Conservation (phyloP, 2,888 invertebrate species). For the Caradrina clavipalpis region DNA sequence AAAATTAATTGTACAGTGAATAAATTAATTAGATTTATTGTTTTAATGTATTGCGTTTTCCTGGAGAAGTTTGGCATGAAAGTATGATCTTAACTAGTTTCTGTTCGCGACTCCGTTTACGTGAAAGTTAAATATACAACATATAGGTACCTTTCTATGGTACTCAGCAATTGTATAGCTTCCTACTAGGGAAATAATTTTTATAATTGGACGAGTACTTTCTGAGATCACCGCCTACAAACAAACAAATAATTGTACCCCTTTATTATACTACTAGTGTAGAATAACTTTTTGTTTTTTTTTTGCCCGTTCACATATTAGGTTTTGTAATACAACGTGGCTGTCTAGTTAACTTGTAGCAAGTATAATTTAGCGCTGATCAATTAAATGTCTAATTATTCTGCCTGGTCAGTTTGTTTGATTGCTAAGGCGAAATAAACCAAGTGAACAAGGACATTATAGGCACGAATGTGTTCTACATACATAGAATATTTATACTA, state of each 20-base stretch:
- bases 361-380: neutral
- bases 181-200: too few species aligned
- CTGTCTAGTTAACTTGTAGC: neutral
- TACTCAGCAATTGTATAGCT: too few species aligned
- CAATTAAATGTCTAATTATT: neutral
- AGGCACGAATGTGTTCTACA: slow-evolving; percentile 22
- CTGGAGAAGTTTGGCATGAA: slow-evolving; percentile 8
- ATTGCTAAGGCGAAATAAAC: slow-evolving; percentile 17
- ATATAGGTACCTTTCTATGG: too few species aligned
- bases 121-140: too few species aligned
- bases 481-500: neutral
- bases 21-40: slow-evolving; percentile 31
- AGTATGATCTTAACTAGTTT: neutral
- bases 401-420: neutral
- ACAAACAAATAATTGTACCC: too few species aligned
- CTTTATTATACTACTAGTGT: too few species aligned
- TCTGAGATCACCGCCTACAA: too few species aligned
- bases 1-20: slow-evolving; percentile 52
- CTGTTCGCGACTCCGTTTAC: too few species aligned
- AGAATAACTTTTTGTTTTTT: neutral
- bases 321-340: slow-evolving; percentile 1
- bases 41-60: slow-evolving; percentile 31
- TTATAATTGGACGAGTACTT: too few species aligned
- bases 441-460: slow-evolving; percentile 27
- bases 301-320: neutral